Conservation (phyloP, 2,888 invertebrate species). For the Callyntrura guangdongensis region DNA sequence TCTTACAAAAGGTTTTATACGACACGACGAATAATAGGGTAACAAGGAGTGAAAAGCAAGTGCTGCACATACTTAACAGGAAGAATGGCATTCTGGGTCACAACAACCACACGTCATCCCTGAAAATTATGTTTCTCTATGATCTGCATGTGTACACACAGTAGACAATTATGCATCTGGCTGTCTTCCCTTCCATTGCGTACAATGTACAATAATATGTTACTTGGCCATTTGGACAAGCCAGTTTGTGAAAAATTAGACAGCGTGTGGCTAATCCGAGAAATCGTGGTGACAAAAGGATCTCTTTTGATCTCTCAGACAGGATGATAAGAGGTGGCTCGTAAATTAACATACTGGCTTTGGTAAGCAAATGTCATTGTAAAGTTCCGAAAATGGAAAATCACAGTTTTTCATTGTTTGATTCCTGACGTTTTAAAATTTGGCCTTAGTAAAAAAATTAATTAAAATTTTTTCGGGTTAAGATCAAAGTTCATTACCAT, state of each 20-base stretch:
- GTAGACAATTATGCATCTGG: slow-evolving; percentile 68
- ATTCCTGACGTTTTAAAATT: no score
- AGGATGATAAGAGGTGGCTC: no score
- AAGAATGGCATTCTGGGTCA: slow-evolving; percentile 74
- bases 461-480: no score
- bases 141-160: slow-evolving; percentile 4
- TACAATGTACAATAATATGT: slow-evolving; percentile 14
- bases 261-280: slow-evolving; percentile 70
- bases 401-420: no score
- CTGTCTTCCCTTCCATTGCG: background rate
- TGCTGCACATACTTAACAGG: slow-evolving; percentile 12
- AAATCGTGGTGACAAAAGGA: slow-evolving; percentile 69
- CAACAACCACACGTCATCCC: slow-evolving; percentile 71
- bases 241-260: slow-evolving; percentile 68
- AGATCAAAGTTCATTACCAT: no score
- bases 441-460: no score
- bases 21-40: slow-evolving; percentile 30
- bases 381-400: no score
- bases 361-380: no score
- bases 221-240: slow-evolving; percentile 60
- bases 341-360: no score
- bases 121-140: slow-evolving; percentile 67
- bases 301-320: slow-evolving; percentile 44
- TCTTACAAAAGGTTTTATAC: background rate
- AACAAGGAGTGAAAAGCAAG: slow-evolving; percentile 1